Conservation (phyloP, 2,888 invertebrate species). For the Altica lythri region DNA sequence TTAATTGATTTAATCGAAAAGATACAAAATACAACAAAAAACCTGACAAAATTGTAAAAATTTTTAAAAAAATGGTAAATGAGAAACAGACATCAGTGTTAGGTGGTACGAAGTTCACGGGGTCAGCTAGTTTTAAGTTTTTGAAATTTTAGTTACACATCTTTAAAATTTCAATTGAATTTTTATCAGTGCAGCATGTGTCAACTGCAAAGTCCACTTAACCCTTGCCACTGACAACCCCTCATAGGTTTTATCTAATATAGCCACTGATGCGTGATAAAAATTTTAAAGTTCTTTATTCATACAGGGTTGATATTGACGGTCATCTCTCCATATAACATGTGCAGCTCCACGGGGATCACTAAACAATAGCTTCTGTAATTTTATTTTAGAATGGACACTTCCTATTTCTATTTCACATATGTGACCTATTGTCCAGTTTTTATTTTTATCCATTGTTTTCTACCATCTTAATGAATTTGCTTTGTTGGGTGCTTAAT, state of each 20-base stretch:
- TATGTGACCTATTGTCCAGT: conserved; percentile 1
- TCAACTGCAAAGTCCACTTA: conserved; percentile 42
- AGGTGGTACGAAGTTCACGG: too few species aligned
- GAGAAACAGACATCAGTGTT: too few species aligned
- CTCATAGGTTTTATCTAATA: conserved; percentile 44
- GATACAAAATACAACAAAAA: too few species aligned
- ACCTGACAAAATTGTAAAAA: too few species aligned
- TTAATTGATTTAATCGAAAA: too few species aligned
- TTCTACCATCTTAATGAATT: not conserved
- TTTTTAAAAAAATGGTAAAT: too few species aligned
- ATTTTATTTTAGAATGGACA: conserved; percentile 23
- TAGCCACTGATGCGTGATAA: conserved; percentile 44
- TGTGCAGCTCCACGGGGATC: conserved; percentile 42
- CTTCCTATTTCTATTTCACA: conserved; percentile 1
- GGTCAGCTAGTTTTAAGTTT: too few species aligned
- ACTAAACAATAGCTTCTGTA: conserved; percentile 39
- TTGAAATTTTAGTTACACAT: too few species aligned
- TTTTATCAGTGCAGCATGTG: conserved; percentile 24
- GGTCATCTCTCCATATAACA: conserved; percentile 45
- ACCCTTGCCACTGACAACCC: conserved; percentile 48
- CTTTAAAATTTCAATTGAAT: too few species aligned
- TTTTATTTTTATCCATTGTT: not conserved
- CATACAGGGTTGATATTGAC: conserved; percentile 44
- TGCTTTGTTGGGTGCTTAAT: not conserved
- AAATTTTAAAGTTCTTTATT: conserved; percentile 50